Conservation (phyloP, 2,113 vertebrate species). For the Xerus inauris region DNA sequence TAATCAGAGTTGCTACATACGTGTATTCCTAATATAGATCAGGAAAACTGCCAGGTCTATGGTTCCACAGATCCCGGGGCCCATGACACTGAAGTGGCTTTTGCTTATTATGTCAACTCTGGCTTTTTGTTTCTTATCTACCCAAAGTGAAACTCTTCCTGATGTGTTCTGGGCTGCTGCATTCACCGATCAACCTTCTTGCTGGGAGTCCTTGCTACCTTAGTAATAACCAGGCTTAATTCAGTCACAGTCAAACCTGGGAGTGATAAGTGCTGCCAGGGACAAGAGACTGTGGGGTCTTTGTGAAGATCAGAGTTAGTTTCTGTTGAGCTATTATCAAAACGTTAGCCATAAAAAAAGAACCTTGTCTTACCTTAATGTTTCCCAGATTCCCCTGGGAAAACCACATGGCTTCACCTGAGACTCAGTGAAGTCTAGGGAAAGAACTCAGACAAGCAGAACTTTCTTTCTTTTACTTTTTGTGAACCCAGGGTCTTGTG, state of each 20-base stretch:
- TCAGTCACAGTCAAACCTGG: background rate
- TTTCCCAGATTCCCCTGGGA: background rate
- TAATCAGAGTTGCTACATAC: background rate
- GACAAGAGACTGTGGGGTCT: background rate
- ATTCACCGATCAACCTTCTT: background rate
- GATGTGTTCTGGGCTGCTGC: background rate
- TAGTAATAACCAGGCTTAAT: background rate
- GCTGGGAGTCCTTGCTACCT: background rate
- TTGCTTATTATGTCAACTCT: constrained; percentile 57
- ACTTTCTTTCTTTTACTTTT: background rate
- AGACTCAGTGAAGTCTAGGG: background rate
- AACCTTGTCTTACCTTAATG: background rate
- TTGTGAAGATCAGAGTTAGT: background rate
- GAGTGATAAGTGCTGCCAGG: background rate
- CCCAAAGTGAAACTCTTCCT: background rate
- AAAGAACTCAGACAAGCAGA: no score
- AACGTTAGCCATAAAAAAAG: background rate
- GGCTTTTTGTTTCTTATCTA: background rate
- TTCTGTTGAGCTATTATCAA: background rate
- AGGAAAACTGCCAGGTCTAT: background rate
- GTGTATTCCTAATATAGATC: background rate
- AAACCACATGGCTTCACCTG: background rate
- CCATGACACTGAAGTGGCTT: background rate
- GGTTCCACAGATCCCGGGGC: background rate
- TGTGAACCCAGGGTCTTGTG: background rate